phyloP scores from a whole-genome alignment of 2,113 vertebrate species.

The Calypte anna region DNA sequence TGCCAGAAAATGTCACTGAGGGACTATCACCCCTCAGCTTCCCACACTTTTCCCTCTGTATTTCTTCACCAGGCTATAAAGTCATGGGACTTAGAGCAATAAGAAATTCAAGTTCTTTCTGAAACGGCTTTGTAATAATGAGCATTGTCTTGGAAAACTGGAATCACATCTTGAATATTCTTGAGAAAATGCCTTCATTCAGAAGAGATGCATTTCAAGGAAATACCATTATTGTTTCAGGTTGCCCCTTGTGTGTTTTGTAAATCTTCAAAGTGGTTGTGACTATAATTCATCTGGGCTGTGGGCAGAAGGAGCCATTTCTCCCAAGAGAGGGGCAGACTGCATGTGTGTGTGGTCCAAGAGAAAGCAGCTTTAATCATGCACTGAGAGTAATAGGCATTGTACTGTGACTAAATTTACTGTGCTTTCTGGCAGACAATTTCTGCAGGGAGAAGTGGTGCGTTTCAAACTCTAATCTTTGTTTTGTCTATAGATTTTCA shows the following conservation, averaged over 20 bases:
- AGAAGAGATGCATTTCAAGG: slow-evolving; percentile 37
- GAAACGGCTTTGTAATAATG: background rate
- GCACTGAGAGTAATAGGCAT: slow-evolving; percentile 45
- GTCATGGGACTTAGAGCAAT: background rate
- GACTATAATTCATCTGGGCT: slow-evolving; percentile 40
- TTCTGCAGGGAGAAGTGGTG: slow-evolving; percentile 31
- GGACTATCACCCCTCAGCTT: background rate
- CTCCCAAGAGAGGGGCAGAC: slow-evolving; percentile 39
- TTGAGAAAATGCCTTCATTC: slow-evolving; percentile 44
- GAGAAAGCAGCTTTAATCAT: slow-evolving; percentile 62
- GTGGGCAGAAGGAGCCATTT: slow-evolving; percentile 59
- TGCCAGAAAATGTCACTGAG: rapidly evolving
- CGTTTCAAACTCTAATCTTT: slow-evolving; percentile 58
- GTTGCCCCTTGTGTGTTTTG: slow-evolving; percentile 50
- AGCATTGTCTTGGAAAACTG: background rate
- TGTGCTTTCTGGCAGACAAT: slow-evolving; percentile 36
- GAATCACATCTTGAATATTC: background rate
- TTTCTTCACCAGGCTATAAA: background rate
- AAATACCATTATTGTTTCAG: slow-evolving; percentile 45
- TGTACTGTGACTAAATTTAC: slow-evolving; percentile 66
- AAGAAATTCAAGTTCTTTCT: slow-evolving; percentile 13
- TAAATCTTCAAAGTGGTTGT: slow-evolving; percentile 64
- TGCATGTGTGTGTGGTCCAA: slow-evolving; percentile 66
- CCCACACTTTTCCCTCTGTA: background rate
- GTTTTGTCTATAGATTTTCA: slow-evolving; percentile 67